Conservation (phyloP, 2,113 vertebrate genomes). For the Plecturocebus donacophilus region DNA sequence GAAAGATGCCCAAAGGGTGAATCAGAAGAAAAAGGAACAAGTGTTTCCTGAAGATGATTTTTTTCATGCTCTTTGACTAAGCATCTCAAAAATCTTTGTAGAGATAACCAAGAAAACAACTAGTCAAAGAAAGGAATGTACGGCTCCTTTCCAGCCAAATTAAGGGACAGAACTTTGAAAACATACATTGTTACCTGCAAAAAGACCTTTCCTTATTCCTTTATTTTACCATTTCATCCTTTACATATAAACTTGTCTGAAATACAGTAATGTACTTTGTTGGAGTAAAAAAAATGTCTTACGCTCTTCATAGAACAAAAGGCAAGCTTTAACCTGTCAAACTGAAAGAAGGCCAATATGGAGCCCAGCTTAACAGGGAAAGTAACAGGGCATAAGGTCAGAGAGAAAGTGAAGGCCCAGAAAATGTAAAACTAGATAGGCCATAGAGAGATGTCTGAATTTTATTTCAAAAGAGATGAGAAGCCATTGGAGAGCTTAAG, state of each 20-base stretch:
- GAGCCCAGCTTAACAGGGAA: not conserved
- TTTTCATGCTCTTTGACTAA: not conserved
- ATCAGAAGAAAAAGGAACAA: not conserved
- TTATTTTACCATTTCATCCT: slow-evolving; percentile 1
- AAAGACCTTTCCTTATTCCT: slow-evolving; percentile 34
- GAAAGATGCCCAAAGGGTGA: slow-evolving; percentile 3
- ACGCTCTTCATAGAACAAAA: not conserved
- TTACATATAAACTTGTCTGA: not conserved
- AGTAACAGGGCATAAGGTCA: not conserved
- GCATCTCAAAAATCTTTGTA: not conserved
- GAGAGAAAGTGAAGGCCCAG: not conserved
- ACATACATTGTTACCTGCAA: slow-evolving; percentile 23
- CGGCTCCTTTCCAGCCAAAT: slow-evolving; percentile 17
- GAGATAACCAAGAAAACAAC: slow-evolving; percentile 54
- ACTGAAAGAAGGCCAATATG: not conserved
- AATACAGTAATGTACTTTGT: not conserved
- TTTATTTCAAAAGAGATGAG: not conserved
- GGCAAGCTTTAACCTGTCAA: slow-evolving; percentile 12
- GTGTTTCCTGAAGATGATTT: slow-evolving; percentile 24
- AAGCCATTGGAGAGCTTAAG: not conserved
- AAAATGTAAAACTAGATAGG: not conserved
- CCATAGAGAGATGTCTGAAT: not conserved
- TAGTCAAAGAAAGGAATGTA: slow-evolving; percentile 33
- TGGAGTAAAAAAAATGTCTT: not conserved
- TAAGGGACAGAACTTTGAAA: slow-evolving; percentile 10